Percentiles rank a stretch among this genome's conserved stretches.
Conservation (phyloP, 2,113 vertebrate species). For the Cottus gobio region DNA sequence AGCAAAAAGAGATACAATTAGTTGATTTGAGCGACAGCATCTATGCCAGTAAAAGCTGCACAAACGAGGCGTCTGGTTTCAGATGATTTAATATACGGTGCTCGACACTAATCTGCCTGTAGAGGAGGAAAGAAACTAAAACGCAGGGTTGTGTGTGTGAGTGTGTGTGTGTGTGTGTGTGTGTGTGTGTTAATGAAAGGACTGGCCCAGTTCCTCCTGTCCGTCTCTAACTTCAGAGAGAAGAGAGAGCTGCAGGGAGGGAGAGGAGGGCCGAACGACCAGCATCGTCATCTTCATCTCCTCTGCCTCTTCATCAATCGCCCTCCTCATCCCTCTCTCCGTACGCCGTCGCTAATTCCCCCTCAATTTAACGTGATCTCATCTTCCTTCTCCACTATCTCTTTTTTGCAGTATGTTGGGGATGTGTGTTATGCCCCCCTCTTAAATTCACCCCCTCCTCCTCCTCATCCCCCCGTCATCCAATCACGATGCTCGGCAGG, state of each 20-base stretch:
- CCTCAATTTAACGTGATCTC: slow-evolving; percentile 43
- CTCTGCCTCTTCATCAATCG: slow-evolving; percentile 3
- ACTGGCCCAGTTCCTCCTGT: slow-evolving; percentile 71
- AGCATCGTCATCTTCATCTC: slow-evolving; percentile 58
- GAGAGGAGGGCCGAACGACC: slow-evolving; percentile 42
- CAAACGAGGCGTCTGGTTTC: slow-evolving; percentile 1
- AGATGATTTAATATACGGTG: neutral
- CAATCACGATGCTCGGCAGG: slow-evolving; percentile 51
- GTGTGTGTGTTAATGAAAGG: slow-evolving; percentile 36
- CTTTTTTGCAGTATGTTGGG: slow-evolving; percentile 43
- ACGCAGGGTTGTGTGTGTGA: neutral
- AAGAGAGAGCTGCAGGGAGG: slow-evolving; percentile 49
- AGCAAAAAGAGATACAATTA: neutral
- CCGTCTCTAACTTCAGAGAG: slow-evolving; percentile 62
- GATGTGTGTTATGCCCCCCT: slow-evolving; percentile 21
- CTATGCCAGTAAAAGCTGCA: neutral
- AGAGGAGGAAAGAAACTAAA: neutral
- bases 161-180: neutral
- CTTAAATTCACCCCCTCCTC: neutral
- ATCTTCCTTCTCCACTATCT: neutral
- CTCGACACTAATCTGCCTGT: slow-evolving; percentile 8
- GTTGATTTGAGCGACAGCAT: neutral
- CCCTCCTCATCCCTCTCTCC: slow-evolving; percentile 1
- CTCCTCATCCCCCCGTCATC: slow-evolving; percentile 37
- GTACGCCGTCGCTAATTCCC: slow-evolving; percentile 5